Evolutionary conservation across 2,113 vertebrate species (phyloP), one percentile per base, ranked within the genome.

Genomic region (Platysternon megacephalum): DNA sequence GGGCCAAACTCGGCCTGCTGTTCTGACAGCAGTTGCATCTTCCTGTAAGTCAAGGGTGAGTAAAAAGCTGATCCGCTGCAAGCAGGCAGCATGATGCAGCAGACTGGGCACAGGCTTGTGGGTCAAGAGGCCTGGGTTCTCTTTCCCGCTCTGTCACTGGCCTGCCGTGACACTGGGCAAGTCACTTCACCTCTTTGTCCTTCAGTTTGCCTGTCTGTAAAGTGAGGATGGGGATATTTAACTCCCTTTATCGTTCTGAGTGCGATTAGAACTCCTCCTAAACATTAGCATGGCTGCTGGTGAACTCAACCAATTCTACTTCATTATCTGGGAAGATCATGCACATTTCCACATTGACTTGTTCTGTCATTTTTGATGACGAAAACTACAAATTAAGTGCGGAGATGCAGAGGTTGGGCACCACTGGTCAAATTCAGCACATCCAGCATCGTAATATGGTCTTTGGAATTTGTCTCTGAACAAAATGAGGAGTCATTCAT

Each of bases 381-480:
- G 53, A 55, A 86, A 68, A 82, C 6, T 72, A 93, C 68, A 95
- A 93, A 28, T 82, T 82, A 78, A 7, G 26, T 11, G 39, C 3
- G 11, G 42, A 44, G 82, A 61, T 1, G n/a, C 11, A 11, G 1
- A 11, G 39, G 53, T 78, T 87, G 51, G 0, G 0, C 58, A 89
- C 8, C 65, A 12, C 42, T 90, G 55, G 29, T 48, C 61, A 91
- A 85, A 79, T 56, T 61, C n/a, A 68, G 22, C 14, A 48, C 42
- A 83, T 53, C 35, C 9, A 86, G 29, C 80, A 24, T 35, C 88
- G 65, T 84, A 88, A 72, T 16, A 86, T 0, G 52, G 82, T 74
- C 32, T 91, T 4, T 28, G 74, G 24, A 44, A 78, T 46, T 78
- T 46, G 24, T 26, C 42, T 78, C 26, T 78, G 74, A 46, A 78